Evolutionary conservation across 2,888 invertebrate species (phyloP).

Genomic region (Yponomeuta malinellus): DNA sequence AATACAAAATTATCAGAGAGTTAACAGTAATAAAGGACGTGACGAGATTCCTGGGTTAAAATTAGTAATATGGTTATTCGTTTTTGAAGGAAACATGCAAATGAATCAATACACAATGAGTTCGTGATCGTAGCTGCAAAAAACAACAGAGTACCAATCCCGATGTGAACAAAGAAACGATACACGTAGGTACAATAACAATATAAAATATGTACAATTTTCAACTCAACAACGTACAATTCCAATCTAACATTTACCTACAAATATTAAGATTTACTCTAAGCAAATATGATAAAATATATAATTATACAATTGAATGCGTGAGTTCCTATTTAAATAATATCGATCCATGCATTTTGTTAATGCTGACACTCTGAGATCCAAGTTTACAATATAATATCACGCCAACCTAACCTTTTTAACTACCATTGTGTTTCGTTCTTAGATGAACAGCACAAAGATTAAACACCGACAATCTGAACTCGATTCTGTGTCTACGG

Average conservation of each 20-base stretch:
- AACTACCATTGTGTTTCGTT: too few species aligned
- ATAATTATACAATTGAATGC: background rate
- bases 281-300: background rate
- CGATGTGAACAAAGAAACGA: constrained; percentile 25
- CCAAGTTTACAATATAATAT: background rate
- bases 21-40: constrained; percentile 37
- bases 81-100: background rate
- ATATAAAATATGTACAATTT: constrained; percentile 55
- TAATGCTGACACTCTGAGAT: constrained; percentile 6
- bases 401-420: background rate
- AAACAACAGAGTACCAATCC: too few species aligned
- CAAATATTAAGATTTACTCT: background rate
- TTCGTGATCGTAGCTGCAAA: background rate
- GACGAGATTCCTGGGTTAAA: constrained; percentile 29
- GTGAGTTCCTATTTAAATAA: background rate
- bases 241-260: background rate
- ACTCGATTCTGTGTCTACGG: too few species aligned
- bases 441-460: too few species aligned
- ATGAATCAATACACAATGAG: background rate
- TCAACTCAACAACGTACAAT: constrained; percentile 48
- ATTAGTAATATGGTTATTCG: constrained; percentile 26
- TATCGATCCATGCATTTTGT: constrained; percentile 2
- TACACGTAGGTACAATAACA: constrained; percentile 30
- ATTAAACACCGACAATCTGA: too few species aligned
- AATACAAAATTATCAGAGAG: constrained; percentile 41